Evolutionary conservation across 2,113 vertebrate genomes (phyloP), one percentile per base, ranked within the genome.

Genomic region (Leucopsar rothschildi): DNA sequence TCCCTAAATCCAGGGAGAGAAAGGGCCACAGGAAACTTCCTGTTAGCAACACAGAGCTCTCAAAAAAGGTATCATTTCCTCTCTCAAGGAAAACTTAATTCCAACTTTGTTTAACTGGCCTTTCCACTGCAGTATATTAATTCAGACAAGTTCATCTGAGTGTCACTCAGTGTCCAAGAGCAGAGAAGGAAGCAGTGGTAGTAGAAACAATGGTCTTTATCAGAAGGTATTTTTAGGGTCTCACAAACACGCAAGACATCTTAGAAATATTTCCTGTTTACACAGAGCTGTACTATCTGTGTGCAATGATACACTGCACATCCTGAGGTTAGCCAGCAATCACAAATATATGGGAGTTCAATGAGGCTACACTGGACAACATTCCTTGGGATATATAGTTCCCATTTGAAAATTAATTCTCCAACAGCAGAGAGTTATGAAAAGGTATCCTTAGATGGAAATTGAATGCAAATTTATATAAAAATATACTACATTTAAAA

Each of bases 231-330:
- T 98, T 98, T 97, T 98, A 98, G 97, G 97, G 96, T 92, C 52
- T 83, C 90, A 82, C 95, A 97, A 96, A 95, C 44, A 88, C 63
- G 96, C 96, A 98, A 96, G 86, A 96, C 94, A 94, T 97, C 98
- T 98, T 96, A 91, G 97, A 96, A 95, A 87, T 95, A 97, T 98
- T 98, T 98, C 98, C 98, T 98, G 98, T 98, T 98, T 98, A 98
- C 95, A 92, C 65, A 72, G 85, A 96, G 90, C 89, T 90, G 91
- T 71, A 40, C 90, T 96, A 85, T 94, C 94, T 91, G 25, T 96
- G 87, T 89, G 88, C 83, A 93, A 27, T 91, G 96, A 95, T 94
- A 81, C 79, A 57, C 78, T 73, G 65, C 86, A 80, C 73, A 92
- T 93, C 95, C 96, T 95, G 83, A 82, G 82, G 69, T 86, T 39